Base-by-base conservation (phyloP, 1,140 invertebrate genomes). In the Hormaphis cornu region DNA sequence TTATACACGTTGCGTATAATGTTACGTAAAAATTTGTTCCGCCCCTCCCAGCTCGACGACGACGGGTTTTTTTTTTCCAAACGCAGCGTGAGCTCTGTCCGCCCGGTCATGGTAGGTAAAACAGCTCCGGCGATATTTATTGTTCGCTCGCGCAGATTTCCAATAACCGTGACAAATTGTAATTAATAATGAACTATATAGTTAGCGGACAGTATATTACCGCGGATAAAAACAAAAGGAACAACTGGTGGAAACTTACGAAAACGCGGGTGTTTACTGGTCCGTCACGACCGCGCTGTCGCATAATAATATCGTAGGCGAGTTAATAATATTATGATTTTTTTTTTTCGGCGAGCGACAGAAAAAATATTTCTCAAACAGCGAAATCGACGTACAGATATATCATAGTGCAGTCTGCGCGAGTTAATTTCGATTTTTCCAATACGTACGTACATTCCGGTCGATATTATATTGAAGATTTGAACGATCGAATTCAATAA, bases 101-200 rank as follows among this genome's bases (percentile, higher is more conserved):
- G 44, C 35, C 8, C 44, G 46, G 14, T 40, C 7, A 14, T 40
- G 14, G 37, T 40, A 40, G 37, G 7, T 8, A n/a, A n/a, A 12
- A 1, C 4, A 24, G 28, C 42, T 6, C n/a, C n/a, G n/a, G n/a
- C n/a, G n/a, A n/a, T n/a, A n/a, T n/a, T n/a, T n/a, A n/a, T n/a
- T n/a, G n/a, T n/a, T n/a, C n/a, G n/a, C n/a, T n/a, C n/a, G n/a
- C n/a, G n/a, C n/a, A n/a, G 61, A 48, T 66, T 66, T 66, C 61
- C 61, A 66, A 66, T 66, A 66, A 66, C 61, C 44, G 28, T 50
- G 61, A 66, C 61, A 35, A 66, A 66, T 66, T 46, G 46, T 63
- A 63, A 63, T 63, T 63, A 63, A 63, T n/a, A n/a, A n/a, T n/a
- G n/a, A n/a, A n/a, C n/a, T n/a, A n/a, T 63, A 66, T 66, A 18